Evolutionary conservation across 2,113 vertebrate species (phyloP).

Genomic region (Antigone vipio): DNA sequence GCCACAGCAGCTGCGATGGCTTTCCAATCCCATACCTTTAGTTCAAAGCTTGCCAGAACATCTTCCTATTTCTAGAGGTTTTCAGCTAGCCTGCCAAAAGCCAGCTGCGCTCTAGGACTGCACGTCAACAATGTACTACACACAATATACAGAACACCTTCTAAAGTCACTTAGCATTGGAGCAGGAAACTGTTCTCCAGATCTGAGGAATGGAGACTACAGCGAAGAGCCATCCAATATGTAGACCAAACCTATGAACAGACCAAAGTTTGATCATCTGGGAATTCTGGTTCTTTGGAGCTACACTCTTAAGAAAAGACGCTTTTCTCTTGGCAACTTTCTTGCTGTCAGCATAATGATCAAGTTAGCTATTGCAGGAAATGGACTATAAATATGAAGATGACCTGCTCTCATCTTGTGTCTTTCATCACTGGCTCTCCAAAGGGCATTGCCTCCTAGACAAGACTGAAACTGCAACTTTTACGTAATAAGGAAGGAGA

Average conservation of each 20-base stretch:
- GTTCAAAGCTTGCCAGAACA: constrained; percentile 63
- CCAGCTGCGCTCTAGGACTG: constrained; percentile 10
- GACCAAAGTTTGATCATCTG: not conserved
- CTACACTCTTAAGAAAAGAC: not conserved
- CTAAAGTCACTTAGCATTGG: not conserved
- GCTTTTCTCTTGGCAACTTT: not conserved
- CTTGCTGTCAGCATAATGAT: not conserved
- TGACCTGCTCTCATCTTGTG: not conserved
- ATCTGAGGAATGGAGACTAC: not conserved
- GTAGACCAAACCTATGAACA: not conserved
- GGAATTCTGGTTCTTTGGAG: not conserved
- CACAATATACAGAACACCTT: not conserved
- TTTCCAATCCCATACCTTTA: constrained; percentile 40
- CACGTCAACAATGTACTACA: not conserved
- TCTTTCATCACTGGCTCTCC: not conserved
- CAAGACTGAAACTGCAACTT: not conserved
- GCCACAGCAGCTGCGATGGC: constrained; percentile 13
- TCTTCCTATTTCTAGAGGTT: constrained; percentile 43
- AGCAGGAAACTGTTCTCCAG: not conserved
- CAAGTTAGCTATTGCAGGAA: not conserved
- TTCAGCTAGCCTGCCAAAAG: constrained; percentile 42
- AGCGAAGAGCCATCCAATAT: not conserved
- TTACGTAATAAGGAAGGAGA: not conserved
- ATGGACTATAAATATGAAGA: not conserved
- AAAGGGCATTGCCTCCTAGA: not conserved